Base-by-base conservation (phyloP, 2,888 invertebrate species). In the Parnassius apollo region DNA sequence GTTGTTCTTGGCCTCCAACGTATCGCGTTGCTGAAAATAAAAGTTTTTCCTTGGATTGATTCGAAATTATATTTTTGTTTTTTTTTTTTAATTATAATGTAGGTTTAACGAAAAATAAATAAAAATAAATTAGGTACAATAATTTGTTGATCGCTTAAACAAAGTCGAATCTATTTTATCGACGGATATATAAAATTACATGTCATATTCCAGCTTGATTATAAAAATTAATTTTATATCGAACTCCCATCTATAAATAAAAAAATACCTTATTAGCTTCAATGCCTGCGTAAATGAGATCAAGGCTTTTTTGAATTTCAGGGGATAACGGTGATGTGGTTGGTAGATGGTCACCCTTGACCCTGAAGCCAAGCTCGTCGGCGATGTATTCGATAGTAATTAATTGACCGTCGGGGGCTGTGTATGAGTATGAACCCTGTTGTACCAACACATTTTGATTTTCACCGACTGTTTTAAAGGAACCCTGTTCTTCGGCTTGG, bases 231-330 rank as follows among this genome's bases (percentile, higher is more conserved):
- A 25, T 25, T 25, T 25, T 25, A 25, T 25, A 25, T 25, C 2
- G 25, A 25, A 25, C 2, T 25, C 25, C 25, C 25, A 25, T 4
- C 25, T 25, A 25, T 3, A 25, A 25, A 25, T 3, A 45, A 11
- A 48, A 53, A 35, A 61, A 48, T 80, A 92, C 91, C 82, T 76
- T 74, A 69, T 92, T 92, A 54, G 92, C 91, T 78, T 94, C 94
- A 71, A 97, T 97, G 75, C 96, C 96, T 64, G 96, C 96, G 83
- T 95, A 97, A 84, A 97, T 97, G 78, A 96, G 94, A 83, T 97
- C 97, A 66, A 97, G 92, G 61, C 96, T 96, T 82, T 96, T 96
- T 86, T 97, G 97, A 76, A 96, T 96, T 91, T 96, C 96, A 67
- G 95, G 93, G 60, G 96, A 96, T 42, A 96, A 95, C 66, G 96